phyloP scores from a whole-genome alignment of 92 coral and sea anemone genomes.

The Porites lobata region DNA sequence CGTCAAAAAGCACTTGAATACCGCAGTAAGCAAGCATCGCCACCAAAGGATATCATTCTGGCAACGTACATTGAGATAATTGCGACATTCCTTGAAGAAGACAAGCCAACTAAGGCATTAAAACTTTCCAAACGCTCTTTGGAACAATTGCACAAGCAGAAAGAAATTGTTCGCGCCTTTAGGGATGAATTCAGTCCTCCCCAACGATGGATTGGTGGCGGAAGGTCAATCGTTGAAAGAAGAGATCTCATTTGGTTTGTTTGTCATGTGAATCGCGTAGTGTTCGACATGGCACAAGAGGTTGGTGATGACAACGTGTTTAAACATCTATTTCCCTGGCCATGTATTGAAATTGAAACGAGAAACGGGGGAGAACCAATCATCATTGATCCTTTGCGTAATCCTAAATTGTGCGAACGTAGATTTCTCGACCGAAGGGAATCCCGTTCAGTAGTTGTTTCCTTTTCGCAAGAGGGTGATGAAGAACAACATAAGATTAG shows the following conservation, averaged over 20 bases:
- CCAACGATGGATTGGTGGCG: no score
- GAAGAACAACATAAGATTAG: no score
- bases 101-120: neutral
- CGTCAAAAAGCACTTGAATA: neutral
- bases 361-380: neutral
- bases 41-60: neutral
- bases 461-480: neutral
- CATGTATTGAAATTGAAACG: neutral
- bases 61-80: neutral
- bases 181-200: neutral
- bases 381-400: conserved; percentile 11
- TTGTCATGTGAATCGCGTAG: conserved; percentile 7
- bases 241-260: neutral
- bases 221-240: neutral
- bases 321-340: conserved; percentile 3
- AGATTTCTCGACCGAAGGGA: neutral
- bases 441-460: neutral
- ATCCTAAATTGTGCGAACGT: neutral
- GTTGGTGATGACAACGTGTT: neutral
- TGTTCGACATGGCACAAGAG: neutral
- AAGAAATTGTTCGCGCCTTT: neutral
- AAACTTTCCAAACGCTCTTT: neutral
- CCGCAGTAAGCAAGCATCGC: neutral
- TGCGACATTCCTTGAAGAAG: neutral
- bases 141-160: neutral